phyloP scores from a whole-genome alignment of 2,888 invertebrate genomes.

The Antheraea assamensis region DNA sequence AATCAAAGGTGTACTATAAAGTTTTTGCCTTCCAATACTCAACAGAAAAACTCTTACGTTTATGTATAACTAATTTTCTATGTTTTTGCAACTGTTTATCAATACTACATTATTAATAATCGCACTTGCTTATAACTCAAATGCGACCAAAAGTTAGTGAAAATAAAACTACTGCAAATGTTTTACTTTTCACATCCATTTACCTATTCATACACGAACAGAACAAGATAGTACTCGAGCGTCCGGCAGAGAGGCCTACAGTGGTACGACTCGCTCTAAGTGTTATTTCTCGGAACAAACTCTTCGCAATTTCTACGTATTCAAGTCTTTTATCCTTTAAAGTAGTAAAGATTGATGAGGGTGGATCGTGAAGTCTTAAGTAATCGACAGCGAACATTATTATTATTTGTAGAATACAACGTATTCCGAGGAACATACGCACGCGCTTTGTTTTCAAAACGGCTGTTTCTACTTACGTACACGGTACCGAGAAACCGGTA shows the following conservation, averaged over 20 bases:
- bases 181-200: background rate
- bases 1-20: too few relatives aligned
- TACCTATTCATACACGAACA: background rate
- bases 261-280: constrained; percentile 21
- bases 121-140: too few relatives aligned
- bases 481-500: constrained; percentile 51
- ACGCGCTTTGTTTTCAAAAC: constrained; percentile 65
- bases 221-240: constrained; percentile 1
- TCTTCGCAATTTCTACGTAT: constrained; percentile 29
- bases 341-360: constrained; percentile 19
- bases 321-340: constrained; percentile 17
- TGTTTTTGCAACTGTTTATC: too few relatives aligned
- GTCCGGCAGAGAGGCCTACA: constrained; percentile 2
- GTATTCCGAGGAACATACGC: constrained; percentile 50
- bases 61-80: too few relatives aligned
- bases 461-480: constrained; percentile 56
- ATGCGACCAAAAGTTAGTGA: too few relatives aligned
- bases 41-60: too few relatives aligned
- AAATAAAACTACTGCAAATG: background rate
- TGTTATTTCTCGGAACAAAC: constrained; percentile 31
- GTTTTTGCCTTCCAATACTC: too few relatives aligned
- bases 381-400: constrained; percentile 25
- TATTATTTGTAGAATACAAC: constrained; percentile 47
- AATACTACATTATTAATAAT: too few relatives aligned
- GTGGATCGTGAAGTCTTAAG: constrained; percentile 16